Percentiles rank a stretch among this genome's conserved stretches.
phyloP scores from a whole-genome alignment of 2,888 invertebrate species.

The Nephrotoma appendiculata region DNA sequence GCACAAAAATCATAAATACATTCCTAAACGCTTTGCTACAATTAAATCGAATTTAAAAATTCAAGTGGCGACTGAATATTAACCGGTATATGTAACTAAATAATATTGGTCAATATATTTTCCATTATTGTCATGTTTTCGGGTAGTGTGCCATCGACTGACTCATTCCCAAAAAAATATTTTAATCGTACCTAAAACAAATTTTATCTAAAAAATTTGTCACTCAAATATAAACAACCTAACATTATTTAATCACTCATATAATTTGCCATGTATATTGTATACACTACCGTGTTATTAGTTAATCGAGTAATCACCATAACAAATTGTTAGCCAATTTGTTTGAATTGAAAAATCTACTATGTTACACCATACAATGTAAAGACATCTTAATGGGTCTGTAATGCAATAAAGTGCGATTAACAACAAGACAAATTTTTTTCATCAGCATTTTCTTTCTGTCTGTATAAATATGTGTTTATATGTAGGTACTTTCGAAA shows the following conservation, averaged over 20 bases:
- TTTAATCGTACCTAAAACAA: neutral
- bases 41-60: neutral
- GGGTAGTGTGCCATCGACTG: neutral
- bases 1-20: neutral
- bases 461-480: neutral
- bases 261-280: neutral
- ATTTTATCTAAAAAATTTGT: no score
- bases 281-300: neutral
- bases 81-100: neutral
- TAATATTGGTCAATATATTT: neutral
- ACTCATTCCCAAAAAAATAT: neutral
- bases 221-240: no score
- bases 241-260: no score
- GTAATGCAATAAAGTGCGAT: neutral
- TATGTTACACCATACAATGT: neutral
- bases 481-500: neutral
- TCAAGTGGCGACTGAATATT: neutral
- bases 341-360: neutral
- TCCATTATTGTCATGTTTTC: neutral
- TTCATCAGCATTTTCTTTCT: neutral
- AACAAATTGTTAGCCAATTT: neutral
- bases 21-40: neutral
- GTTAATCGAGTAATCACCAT: neutral
- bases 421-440: neutral
- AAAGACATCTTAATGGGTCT: neutral